Percentiles rank a stretch among this genome's conserved stretches.
phyloP scores from a whole-genome alignment of 2,113 vertebrate genomes.

The Strix uralensis region DNA sequence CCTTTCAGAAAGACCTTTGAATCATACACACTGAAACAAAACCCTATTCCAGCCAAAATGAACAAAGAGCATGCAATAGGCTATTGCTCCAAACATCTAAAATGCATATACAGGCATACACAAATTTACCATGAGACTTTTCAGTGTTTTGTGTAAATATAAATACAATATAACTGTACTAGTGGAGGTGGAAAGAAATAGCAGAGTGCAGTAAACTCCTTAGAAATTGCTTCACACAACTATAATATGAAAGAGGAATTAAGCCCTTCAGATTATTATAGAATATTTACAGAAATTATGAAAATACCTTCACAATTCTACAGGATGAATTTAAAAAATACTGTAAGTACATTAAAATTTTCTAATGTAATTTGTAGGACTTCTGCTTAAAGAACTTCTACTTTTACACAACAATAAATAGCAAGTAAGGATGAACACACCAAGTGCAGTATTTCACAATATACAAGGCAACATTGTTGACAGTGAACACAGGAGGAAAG shows the following conservation, averaged over 20 bases:
- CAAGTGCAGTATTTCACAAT: neutral
- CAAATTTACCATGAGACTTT: neutral
- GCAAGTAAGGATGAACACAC: neutral
- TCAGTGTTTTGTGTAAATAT: neutral
- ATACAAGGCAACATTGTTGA: neutral
- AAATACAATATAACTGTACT: neutral
- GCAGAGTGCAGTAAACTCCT: neutral
- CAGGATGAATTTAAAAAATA: neutral
- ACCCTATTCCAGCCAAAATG: neutral
- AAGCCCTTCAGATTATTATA: neutral
- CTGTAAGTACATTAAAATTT: neutral
- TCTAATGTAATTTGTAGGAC: neutral
- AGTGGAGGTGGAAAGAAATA: neutral
- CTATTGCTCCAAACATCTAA: neutral
- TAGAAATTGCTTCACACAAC: neutral
- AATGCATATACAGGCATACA: neutral
- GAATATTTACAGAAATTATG: neutral
- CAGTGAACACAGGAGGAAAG: neutral
- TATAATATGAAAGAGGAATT: neutral
- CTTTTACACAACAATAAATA: neutral
- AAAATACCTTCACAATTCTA: neutral
- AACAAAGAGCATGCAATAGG: neutral
- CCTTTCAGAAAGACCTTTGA: neutral
- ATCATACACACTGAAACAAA: neutral
- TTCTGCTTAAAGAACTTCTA: neutral